These are phyloP conservation scores for Caenorhabditis becei DNA, from an alignment of 2,888 invertebrate genomes.

Conservation along the genomic window DNA sequence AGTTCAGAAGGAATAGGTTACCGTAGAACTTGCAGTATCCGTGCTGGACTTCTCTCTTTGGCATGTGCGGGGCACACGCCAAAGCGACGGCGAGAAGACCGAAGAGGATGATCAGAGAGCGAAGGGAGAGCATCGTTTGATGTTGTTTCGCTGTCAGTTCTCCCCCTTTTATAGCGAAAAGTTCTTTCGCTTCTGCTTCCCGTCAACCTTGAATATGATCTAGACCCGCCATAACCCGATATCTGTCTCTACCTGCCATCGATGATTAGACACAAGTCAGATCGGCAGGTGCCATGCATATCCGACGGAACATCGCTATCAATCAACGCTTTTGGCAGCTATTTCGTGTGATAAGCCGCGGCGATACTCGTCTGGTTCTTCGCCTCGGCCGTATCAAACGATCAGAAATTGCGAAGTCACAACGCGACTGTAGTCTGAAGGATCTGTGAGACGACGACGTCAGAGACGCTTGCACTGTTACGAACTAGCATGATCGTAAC, in stretches of 20 bases:
- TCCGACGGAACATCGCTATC: conserved; percentile 37
- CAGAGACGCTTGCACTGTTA: conserved; percentile 14
- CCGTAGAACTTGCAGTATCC: conserved; percentile 51
- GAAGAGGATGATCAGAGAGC: conserved; percentile 39
- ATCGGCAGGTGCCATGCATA: background rate
- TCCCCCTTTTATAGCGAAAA: conserved; percentile 30
- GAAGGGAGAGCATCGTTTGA: conserved; percentile 47
- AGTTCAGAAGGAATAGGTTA: background rate
- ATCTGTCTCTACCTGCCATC: conserved; percentile 9
- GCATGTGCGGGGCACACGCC: conserved; percentile 49
- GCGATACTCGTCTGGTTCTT: conserved; percentile 3
- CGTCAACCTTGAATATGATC: conserved; percentile 40
- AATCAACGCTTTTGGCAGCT: conserved; percentile 26
- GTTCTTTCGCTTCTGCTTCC: conserved; percentile 3
- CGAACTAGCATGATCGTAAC: conserved; percentile 10
- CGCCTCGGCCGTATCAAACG: background rate
- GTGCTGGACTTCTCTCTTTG: conserved; percentile 40
- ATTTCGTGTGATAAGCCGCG: background rate
- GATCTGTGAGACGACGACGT: background rate
- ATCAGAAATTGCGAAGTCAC: conserved; percentile 7
- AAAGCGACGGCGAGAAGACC: conserved; percentile 34
- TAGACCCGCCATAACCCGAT: conserved; percentile 40
- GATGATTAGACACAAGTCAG: conserved; percentile 47
- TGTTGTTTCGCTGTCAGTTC: background rate
- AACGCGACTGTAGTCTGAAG: background rate